Base-by-base conservation (phyloP, 2,113 vertebrate genomes). In the Petrocephalus microphthalmus region DNA sequence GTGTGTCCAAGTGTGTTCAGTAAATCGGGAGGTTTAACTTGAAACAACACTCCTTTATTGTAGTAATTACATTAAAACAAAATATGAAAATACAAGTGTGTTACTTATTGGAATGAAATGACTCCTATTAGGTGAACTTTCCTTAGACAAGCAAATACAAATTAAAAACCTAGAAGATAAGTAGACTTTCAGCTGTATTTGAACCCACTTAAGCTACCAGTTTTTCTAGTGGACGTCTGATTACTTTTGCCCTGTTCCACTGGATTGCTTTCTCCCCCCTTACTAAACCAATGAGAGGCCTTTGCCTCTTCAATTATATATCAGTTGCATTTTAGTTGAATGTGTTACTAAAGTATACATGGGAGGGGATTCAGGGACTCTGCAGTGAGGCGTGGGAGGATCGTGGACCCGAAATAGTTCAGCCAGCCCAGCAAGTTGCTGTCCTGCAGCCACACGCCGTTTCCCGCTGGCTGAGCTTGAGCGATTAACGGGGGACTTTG, bases 231-330 rank as follows among this genome's bases (percentile, higher is more conserved):
- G 13, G 47, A 19, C 33, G 3, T 78, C 49, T 82, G 29, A 82
- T 60, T 88, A 15, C 86, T 74, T 87, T 64, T 33, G 17, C 87
- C 84, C 87, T 56, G 56, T 25, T 89, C 29, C 33, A 17, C 60
- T 17, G 57, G 64, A 52, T 37, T 74, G 64, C 29, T 49, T 42
- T 67, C 25, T 45, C 25, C 49, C 57, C 47, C 54, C 37, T 25
- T 25, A 10, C 20, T 81, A 29, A 56, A 51, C 15, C 57, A 54
- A 57, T 4, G 13, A 45, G 33, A 42, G 19, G 20, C 25, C 6
- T 22, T 37, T 51, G 51, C 37, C 37, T 88, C 84, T 89, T 94
- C 88, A 94, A 94, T 95, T 92, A 94, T 95, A 89, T 86, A 95
- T 92, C 74, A 88, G 88, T 89, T 92, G 90, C 91, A 91, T 93